These are phyloP conservation scores for Polydrusus cervinus DNA, from an alignment of 2,888 invertebrate species.

Conservation along the genomic window DNA sequence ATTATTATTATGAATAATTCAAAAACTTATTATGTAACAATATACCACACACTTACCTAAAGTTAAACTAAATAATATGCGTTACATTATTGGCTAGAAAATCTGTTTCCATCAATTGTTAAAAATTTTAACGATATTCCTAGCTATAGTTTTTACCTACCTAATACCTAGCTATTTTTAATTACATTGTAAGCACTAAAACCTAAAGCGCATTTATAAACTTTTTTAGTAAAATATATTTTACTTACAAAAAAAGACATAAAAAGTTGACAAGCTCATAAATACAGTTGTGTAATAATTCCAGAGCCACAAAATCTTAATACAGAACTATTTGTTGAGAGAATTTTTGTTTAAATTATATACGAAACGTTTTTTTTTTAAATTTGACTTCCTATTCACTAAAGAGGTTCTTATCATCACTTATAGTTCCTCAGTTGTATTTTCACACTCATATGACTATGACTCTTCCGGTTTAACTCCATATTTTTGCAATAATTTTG, in stretches of 20 bases:
- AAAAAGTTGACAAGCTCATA: background rate
- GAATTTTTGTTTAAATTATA: too few species aligned
- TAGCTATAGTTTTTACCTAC: conserved; percentile 18
- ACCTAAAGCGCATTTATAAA: conserved; percentile 21
- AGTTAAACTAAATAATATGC: background rate
- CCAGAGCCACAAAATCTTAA: too few species aligned
- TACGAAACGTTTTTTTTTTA: too few species aligned
- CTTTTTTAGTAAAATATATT: background rate
- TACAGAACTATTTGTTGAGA: too few species aligned
- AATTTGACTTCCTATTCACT: too few species aligned
- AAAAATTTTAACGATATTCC: conserved; percentile 33
- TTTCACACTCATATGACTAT: too few species aligned
- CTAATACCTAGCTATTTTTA: conserved; percentile 2
- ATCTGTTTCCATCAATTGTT: conserved; percentile 21
- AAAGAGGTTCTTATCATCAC: too few species aligned
- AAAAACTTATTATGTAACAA: conserved; percentile 8
- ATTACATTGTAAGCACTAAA: conserved; percentile 24
- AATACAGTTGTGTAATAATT: too few species aligned
- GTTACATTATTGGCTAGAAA: conserved; percentile 22
- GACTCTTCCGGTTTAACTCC: too few species aligned
- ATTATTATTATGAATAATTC: conserved; percentile 4
- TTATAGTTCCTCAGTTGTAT: too few species aligned
- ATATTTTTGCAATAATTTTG: too few species aligned
- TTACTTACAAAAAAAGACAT: background rate
- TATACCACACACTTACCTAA: conserved; percentile 21